These are phyloP conservation scores for Periphyllus acericola DNA, from an alignment of 2,888 invertebrate genomes.

Conservation along the genomic window DNA sequence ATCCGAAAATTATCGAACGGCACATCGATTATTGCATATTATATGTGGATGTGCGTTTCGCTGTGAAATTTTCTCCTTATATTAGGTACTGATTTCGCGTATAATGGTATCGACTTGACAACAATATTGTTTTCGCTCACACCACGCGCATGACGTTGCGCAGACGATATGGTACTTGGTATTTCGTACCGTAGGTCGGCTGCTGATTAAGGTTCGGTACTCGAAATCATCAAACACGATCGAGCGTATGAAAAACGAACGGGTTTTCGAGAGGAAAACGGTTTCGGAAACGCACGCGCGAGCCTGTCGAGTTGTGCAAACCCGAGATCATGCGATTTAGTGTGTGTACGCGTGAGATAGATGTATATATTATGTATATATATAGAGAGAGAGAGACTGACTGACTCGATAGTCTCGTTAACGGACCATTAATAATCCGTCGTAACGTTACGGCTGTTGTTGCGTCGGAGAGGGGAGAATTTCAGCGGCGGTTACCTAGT, in stretches of 20 bases:
- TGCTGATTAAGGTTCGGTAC: neutral
- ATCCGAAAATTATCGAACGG: neutral
- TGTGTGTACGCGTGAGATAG: neutral
- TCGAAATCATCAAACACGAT: neutral
- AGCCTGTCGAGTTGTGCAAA: conserved; percentile 30
- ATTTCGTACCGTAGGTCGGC: neutral
- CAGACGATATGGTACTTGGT: no score
- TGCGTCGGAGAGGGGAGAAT: neutral
- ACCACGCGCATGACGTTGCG: no score
- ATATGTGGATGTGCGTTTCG: neutral
- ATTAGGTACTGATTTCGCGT: neutral
- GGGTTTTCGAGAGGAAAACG: neutral
- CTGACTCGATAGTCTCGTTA: conserved; percentile 12
- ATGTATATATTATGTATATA: neutral
- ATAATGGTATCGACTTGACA: neutral
- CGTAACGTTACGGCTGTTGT: conserved; percentile 12
- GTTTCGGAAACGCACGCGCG: conserved; percentile 31
- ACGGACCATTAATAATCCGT: conserved; percentile 51
- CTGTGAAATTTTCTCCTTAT: neutral
- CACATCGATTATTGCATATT: neutral
- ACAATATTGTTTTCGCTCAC: neutral
- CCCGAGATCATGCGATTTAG: neutral
- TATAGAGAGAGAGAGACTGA: neutral
- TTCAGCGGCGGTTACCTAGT: conserved; percentile 39
- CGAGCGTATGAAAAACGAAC: neutral